Base-by-base conservation (phyloP, 2,797 vertebrate genomes). In the Aldrovandia affinis region DNA sequence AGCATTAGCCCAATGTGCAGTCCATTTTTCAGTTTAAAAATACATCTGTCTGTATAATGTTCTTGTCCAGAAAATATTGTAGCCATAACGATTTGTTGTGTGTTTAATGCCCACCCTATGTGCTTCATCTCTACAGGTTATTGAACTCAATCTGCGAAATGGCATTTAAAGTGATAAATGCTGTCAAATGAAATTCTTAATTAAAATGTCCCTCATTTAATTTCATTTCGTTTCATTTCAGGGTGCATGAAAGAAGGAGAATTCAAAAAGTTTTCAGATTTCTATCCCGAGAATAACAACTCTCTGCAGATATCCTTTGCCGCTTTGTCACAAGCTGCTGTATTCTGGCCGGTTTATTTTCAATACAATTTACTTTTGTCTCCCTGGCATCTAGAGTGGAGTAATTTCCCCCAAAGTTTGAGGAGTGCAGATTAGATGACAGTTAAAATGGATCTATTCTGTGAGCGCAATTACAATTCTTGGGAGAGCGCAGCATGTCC, bases 251-350 rank as follows among this genome's bases (percentile, higher is more conserved):
- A 91, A 25, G 94, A 92, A 0, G 92, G 93, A 80, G 93, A 94
- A 65, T 92, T 92, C 7, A 65, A 80, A 73, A 92, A 88, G 25
- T 94, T 98, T 9, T 84, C 92, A 0, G 86, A 93, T 20, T 95
- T 99, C 88, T 98, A 98, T 89, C 97, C 98, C 1, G 95, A 97
- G 80, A 97, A 99, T 89, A 90, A 86, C 94, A 97, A 97, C 28
- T 93, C 94, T 0, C 93, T 97, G 83, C 98, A 99, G 88, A 99
- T 99, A 99, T 99, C 98, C 97, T 98, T 95, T 70, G 28, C 5
- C 33, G n/a, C n/a, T 65, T 47, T 10, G 22, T 82, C 15, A 14
- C 54, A 80, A 25, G 30, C 25, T n/a, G 14, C 3, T 42, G 33
- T 86, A 1, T 80, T 47, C 25, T 10, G 61, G 33, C 3, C 8